Evolutionary conservation across 2,113 vertebrate species (phyloP), one percentile per base, ranked within the genome.

Genomic region (Aegithalos caudatus): DNA sequence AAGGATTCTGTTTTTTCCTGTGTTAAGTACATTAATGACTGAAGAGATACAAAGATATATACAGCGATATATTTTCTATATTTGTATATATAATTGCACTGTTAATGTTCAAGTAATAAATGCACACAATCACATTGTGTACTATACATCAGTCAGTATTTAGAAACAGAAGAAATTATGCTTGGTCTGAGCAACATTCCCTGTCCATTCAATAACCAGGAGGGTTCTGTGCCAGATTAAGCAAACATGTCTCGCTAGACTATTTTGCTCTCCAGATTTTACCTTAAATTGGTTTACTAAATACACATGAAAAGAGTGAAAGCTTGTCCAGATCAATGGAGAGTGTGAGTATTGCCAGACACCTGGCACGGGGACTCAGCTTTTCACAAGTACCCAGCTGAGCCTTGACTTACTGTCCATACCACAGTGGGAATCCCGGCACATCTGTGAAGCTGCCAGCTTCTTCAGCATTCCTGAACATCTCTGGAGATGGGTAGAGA

Each of bases 391-490:
- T 4, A 0, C 16, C 13, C 44, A 47, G 29, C 29, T 44, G 51
- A 86, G 54, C 23, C 9, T 14, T 81, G 29, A 20, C 47, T 66
- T 71, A 11, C 33, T 62, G 33, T 56, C 19, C 35, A 12, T 11
- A 58, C 17, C 31, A 15, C 44, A 51, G 8, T 8, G 14, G 10
- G n/a, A 21, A 35, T 91, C 33, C n/a, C 66, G 79, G 67, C 28
- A 42, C 0, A 5, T 22, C 48, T 8, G 2, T 57, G 53, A 69
- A 80, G 14, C 10, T 58, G 12, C 27, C 57, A 85, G 53, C 11
- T 91, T 73, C 78, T 89, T 86, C 58, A 66, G 20, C 37, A 76
- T 37, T 62, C 56, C 72, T 76, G 73, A 93, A 11, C 14, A 51
- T 42, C 53, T 80, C 53, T 64, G 57, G 38, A 88, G 56, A 70